phyloP scores from a whole-genome alignment of 2,113 vertebrate genomes.

The Acanthisitta chloris region DNA sequence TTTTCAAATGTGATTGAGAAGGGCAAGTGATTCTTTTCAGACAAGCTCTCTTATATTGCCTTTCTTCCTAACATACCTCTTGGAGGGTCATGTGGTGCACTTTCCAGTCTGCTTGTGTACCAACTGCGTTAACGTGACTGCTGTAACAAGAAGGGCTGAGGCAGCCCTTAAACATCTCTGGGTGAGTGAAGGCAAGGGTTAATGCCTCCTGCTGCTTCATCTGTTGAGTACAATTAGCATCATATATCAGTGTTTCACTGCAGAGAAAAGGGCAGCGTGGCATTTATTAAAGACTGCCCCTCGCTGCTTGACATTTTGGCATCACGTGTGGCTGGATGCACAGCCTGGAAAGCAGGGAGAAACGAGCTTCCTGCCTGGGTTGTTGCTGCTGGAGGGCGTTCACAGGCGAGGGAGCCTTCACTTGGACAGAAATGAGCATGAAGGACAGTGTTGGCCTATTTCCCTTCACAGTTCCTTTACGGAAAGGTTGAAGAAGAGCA shows the following conservation, averaged over 20 bases:
- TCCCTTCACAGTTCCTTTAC: not conserved
- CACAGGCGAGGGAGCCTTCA: fast-evolving
- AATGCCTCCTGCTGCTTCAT: not conserved
- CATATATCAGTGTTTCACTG: not conserved
- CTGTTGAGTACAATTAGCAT: not conserved
- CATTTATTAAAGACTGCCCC: constrained; percentile 36
- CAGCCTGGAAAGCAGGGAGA: not conserved
- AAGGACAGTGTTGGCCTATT: not conserved
- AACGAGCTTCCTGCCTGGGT: not conserved
- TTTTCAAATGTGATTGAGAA: not conserved
- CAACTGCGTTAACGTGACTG: not conserved
- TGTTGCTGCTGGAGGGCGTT: not conserved
- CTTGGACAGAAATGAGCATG: not conserved
- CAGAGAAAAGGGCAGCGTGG: constrained; percentile 23
- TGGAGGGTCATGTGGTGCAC: not conserved
- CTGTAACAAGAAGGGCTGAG: not conserved
- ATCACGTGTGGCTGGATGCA: fast-evolving
- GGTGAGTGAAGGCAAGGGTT: not conserved
- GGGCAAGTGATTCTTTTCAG: not conserved
- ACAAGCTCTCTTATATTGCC: not conserved
- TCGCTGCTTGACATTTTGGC: constrained; percentile 3
- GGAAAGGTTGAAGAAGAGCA: not conserved
- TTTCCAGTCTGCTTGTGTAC: not conserved
- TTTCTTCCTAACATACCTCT: not conserved
- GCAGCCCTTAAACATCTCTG: not conserved